Evolutionary conservation across 1,140 invertebrate species (phyloP), one percentile per base, ranked within the genome.

Genomic region (Cotesia vestalis): DNA sequence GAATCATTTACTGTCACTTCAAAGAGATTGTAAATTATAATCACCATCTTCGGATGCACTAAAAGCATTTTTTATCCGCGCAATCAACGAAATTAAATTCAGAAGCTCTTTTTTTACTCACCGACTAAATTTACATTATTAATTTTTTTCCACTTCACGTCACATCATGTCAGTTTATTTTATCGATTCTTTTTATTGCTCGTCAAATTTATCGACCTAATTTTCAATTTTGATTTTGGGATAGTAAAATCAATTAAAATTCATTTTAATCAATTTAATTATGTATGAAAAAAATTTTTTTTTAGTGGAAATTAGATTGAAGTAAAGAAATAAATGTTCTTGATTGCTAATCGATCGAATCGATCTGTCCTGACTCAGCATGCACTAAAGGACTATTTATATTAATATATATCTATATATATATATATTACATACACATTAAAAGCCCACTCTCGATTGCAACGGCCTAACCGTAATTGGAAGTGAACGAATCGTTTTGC

Each of bases 381-480:
- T 51, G 38, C 20, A 35, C 17, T 71, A 70, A 55, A 35, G 40
- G 20, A 38, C 66, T 74, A 71, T 69, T 73, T 46, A 11, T 46
- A 46, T 46, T 6, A 9, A 46, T 46, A 46, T 46, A 17, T 17
- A 17, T 17, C 17, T 17, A 17, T 17, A 17, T 75, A 76, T 66
- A 66, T 53, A 69, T 36, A 61, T 68, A 70, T 59, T 66, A 27
- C 27, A 12, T 36, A 64, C 6, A 67, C 66, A 67, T 11, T 74
- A 53, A 51, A 74, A 75, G 74, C 77, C 76, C 73, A 80, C 77
- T 75, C 77, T 62, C 60, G 60, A 66, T 67, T 77, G 70, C 73
- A 68, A 71, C 72, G 73, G 59, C 71, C 76, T 78, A 78, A 80
- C 79, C 79, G 77, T 80, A 80, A 80, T 80, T 78, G 79, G 79